Percentiles rank a stretch among this genome's conserved stretches.
phyloP scores from a whole-genome alignment of 2,888 invertebrate species.

The Dascillus cervinus region DNA sequence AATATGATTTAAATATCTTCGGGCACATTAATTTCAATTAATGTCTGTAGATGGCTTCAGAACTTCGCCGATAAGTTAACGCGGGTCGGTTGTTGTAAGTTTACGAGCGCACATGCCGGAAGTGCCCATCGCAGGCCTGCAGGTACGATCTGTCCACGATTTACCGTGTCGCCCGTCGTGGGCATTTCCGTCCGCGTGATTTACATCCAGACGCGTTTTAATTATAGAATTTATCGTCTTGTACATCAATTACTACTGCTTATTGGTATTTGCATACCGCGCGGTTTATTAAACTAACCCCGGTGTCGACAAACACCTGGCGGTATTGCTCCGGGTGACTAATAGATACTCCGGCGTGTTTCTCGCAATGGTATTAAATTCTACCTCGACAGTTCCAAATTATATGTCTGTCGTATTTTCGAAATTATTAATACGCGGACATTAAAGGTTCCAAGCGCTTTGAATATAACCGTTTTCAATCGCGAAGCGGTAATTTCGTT shows the following conservation, averaged over 20 bases:
- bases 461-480: constrained; percentile 12
- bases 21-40: constrained; percentile 8
- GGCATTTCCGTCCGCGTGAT: constrained; percentile 10
- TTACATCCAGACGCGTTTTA: not conserved
- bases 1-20: constrained; percentile 1
- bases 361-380: constrained; percentile 24
- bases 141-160: constrained; percentile 12
- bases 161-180: constrained; percentile 13
- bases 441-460: constrained; percentile 9
- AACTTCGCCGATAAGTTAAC: constrained; percentile 4
- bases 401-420: constrained; percentile 20
- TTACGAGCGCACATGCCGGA: not conserved
- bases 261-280: constrained; percentile 7
- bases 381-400: constrained; percentile 23
- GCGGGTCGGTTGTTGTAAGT: not conserved
- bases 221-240: too few relatives aligned
- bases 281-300: constrained; percentile 7
- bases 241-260: constrained; percentile 5
- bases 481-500: constrained; percentile 10
- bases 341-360: constrained; percentile 9
- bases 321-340: constrained; percentile 8
- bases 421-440: constrained; percentile 17
- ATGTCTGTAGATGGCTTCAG: constrained; percentile 2
- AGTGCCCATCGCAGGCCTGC: constrained; percentile 10
- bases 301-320: constrained; percentile 10